These are phyloP conservation scores for Chelonia mydas DNA, from an alignment of 2,797 vertebrate species.

Conservation along the genomic window DNA sequence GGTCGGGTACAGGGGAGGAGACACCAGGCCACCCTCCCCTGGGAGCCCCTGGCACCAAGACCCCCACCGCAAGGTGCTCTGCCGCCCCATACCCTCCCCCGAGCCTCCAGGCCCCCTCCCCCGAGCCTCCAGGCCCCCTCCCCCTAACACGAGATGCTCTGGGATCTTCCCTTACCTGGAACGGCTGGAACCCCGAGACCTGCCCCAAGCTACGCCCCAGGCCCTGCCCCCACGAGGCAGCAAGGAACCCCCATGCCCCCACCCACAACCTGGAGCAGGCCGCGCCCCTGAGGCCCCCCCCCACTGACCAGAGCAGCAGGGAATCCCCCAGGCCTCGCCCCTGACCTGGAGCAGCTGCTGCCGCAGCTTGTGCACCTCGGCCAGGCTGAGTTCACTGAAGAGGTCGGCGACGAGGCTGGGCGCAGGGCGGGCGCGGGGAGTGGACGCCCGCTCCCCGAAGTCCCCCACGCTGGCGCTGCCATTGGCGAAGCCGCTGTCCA, in stretches of 20 bases:
- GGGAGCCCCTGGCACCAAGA: too few species aligned
- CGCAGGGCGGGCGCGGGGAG: conserved; percentile 81
- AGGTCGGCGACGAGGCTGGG: conserved; percentile 86
- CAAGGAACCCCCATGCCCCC: not conserved
- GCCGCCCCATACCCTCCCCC: too few species aligned
- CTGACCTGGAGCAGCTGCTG: conserved; percentile 82
- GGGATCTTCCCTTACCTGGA: too few species aligned
- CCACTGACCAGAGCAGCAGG: not conserved
- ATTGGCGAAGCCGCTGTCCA: conserved; percentile 78
- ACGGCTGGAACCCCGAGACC: too few species aligned
- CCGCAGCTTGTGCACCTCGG: conserved; percentile 88
- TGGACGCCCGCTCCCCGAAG: conserved; percentile 80
- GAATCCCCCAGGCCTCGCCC: not conserved
- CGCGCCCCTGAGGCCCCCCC: not conserved
- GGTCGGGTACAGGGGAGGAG: too few species aligned
- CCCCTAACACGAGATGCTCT: too few species aligned
- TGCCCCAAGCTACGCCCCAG: too few species aligned
- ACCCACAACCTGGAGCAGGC: not conserved
- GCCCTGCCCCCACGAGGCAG: too few species aligned
- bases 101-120: too few species aligned
- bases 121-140: too few species aligned
- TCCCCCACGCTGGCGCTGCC: conserved; percentile 75
- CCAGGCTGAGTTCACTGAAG: conserved; percentile 88
- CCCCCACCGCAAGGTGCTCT: too few species aligned
- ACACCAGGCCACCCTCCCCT: not conserved